Evolutionary conservation across 2,797 vertebrate species (phyloP).

Genomic region (Pteropus rufus): DNA sequence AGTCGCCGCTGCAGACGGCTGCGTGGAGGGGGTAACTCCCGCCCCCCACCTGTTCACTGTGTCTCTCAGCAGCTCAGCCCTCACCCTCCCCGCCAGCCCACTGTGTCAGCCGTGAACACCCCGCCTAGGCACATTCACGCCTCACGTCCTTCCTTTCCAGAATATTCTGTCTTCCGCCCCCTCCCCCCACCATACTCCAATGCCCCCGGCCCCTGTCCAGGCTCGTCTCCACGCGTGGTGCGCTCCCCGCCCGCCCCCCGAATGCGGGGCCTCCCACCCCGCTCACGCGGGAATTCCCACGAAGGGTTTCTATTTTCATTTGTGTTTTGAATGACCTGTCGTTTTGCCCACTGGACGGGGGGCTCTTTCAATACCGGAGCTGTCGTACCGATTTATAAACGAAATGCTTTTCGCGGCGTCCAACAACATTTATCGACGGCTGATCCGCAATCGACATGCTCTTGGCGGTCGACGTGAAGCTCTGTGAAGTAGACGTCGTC

Average conservation of each 20-base stretch:
- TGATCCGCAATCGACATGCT: accelerated
- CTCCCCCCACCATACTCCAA: too few species aligned
- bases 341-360: background rate
- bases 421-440: accelerated
- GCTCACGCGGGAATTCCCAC: background rate
- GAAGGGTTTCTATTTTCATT: background rate
- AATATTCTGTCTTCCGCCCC: background rate
- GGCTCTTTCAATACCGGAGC: too few species aligned
- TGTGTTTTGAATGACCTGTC: background rate
- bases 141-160: background rate
- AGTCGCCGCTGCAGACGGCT: too few species aligned
- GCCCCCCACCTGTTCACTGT: too few species aligned
- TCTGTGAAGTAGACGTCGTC: accelerated
- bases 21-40: too few species aligned
- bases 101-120: accelerated
- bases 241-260: background rate
- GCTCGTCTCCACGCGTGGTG: background rate
- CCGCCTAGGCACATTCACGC: background rate
- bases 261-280: accelerated
- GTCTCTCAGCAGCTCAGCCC: background rate
- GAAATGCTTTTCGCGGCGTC: accelerated
- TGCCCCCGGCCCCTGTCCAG: background rate
- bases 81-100: accelerated
- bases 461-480: too few species aligned
- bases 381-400: accelerated